Evolutionary conservation across 2,888 invertebrate genomes (phyloP), one percentile per base, ranked within the genome.

Genomic region (Cheiracanthium punctorium): DNA sequence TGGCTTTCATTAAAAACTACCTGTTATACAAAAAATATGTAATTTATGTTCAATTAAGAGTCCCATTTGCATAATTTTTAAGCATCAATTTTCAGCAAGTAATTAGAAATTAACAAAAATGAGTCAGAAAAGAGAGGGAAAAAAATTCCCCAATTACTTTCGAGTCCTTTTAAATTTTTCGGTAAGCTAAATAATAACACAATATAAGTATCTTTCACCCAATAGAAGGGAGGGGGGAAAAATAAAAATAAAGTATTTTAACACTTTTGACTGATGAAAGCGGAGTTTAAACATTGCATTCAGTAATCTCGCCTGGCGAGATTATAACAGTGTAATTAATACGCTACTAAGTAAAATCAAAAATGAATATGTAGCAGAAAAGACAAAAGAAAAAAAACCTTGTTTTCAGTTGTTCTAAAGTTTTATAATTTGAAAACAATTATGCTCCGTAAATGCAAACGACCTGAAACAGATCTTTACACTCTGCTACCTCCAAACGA

Each of bases 281-380:
- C 32, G n/a, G 30, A 48, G 20, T 29, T 65, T 20, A 28, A 37
- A 58, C 58, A 24, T 58, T 58, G 24, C 24, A 20, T 24, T 58
- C 12, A 24, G 5, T 58, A 58, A 58, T 58, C 58, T 58, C 58
- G 58, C 58, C 64, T 64, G 43, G 37, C 65, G 64, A 71, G 17
- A 48, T 76, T 77, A 82, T 82, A 82, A 82, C 72, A 72, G 77
- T 76, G 71, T 82, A 82, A 82, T 82, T 82, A 82, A 82, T 77
- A 71, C 48, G 24, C n/a, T 71, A 67, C 33, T 24, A 70, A 76
- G 71, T 70, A 82, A 82, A 52, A 74, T 70, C 41, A 65, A 28
- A 76, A 41, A 37, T 70, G 74, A 80, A 70, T 48, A 52, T 29
- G 52, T 14, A 58, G 20, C 41, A 17, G n/a, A 0, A 17, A 33